Evolutionary conservation across 35 echinoderm and acorn worm species (phyloP).

Genomic region (Diadema setosum): DNA sequence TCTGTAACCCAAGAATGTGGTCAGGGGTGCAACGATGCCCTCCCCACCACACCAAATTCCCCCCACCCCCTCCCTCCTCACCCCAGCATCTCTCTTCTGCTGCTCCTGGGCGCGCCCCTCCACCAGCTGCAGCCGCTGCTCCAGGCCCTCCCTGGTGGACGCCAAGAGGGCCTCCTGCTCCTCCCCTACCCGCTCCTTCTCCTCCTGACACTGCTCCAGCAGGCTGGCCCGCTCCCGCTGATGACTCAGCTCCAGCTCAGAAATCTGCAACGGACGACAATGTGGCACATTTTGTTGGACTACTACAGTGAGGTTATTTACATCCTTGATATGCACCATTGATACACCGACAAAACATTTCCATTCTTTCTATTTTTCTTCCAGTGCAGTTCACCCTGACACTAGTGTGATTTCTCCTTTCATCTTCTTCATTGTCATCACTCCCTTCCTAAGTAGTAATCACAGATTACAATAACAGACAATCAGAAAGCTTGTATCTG

Average conservation of each 20-base stretch:
- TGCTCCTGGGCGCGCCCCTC: conserved; percentile 42
- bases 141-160: conserved; percentile 17
- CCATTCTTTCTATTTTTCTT: neutral
- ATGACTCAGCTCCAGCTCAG: conserved; percentile 36
- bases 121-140: conserved; percentile 26
- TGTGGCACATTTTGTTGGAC: neutral
- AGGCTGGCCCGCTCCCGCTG: conserved; percentile 61
- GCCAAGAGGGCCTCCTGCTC: conserved; percentile 54
- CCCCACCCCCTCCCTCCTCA: neutral
- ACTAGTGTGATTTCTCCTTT: no score
- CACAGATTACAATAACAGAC: no score
- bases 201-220: conserved; percentile 56
- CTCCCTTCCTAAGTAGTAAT: no score
- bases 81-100: conserved; percentile 56
- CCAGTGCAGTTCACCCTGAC: no score
- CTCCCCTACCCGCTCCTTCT: conserved; percentile 54
- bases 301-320: neutral
- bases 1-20: no score
- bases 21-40: neutral
- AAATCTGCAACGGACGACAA: conserved; percentile 5
- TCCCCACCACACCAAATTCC: neutral
- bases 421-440: no score
- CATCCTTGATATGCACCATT: neutral
- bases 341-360: neutral
- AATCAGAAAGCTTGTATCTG: no score